Conservation (phyloP, 2,797 vertebrate genomes). For the Rhinella marina region DNA sequence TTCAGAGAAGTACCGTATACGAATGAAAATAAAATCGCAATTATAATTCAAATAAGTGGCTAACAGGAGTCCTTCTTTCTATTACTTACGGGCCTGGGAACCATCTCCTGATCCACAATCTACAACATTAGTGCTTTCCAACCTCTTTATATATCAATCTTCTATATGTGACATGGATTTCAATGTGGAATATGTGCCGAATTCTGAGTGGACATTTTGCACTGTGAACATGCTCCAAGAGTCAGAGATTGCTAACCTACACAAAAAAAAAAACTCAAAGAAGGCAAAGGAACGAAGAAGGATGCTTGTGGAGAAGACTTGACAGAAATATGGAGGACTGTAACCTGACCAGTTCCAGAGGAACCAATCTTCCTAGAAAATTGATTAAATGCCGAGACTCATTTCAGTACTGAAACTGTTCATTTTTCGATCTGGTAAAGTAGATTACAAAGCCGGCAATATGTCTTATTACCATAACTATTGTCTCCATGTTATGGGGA, state of each 20-base stretch:
- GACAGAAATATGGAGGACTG: not conserved
- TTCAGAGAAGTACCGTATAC: too few relatives aligned
- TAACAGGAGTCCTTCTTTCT: too few relatives aligned
- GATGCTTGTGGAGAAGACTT: not conserved
- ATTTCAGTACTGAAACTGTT: conserved; percentile 22
- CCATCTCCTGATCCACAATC: too few relatives aligned
- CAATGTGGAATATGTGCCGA: too few relatives aligned
- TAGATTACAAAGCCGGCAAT: conserved; percentile 33
- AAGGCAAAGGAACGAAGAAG: not conserved
- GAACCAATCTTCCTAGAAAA: not conserved
- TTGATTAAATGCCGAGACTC: not conserved
- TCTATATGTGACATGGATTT: too few relatives aligned
- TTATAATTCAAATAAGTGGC: too few relatives aligned
- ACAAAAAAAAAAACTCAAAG: not conserved
- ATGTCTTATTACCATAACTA: conserved; percentile 25
- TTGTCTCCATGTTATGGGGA: not conserved
- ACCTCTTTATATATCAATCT: too few relatives aligned
- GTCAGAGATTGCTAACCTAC: not conserved
- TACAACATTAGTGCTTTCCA: too few relatives aligned
- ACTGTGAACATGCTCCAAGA: too few relatives aligned
- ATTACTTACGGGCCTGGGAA: too few relatives aligned
- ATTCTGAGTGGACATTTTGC: too few relatives aligned
- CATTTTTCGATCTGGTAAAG: conserved; percentile 9
- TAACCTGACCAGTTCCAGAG: not conserved
- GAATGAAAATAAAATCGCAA: too few relatives aligned